Evolutionary conservation across 2,113 vertebrate genomes (phyloP), one percentile per base, ranked within the genome.

Genomic region (Daphoenositta chrysoptera): DNA sequence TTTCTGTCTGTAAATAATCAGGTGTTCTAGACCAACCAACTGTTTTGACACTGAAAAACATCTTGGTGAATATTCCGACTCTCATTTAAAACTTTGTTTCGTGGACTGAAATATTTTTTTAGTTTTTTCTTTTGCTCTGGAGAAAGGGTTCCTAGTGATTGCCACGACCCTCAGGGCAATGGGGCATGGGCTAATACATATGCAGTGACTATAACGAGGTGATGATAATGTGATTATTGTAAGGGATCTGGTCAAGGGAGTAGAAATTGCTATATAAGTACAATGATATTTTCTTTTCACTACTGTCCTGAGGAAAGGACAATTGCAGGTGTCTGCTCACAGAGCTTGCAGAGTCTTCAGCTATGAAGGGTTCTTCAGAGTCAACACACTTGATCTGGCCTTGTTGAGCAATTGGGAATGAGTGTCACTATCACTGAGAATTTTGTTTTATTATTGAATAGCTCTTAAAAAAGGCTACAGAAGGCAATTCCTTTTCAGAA

Each of bases 131-230:
- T 58, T 51, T 84, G 39, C 19, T 63, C 13, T 61, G 42, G 39
- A 90, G 50, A 42, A 66, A 21, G 30, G 4, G 10, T 47, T 91
- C 40, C 20, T 50, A 22, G 39, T 24, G 61, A 42, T 15, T 45
- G 44, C 47, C 22, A 2, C n/a, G n/a, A 33, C 72, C 31, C 0
- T 0, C 12, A 73, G 21, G 42, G 15, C 8, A 28, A 19, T 23
- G 21, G 53, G 51, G n/a, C 17, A 11, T 23, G 40, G 37, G 28
- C 45, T 68, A 14, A 23, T 33, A 2, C 8, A 15, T 12, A 7
- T 0, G 0, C 18, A 58, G 33, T 33, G 70, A 79, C 19, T 66
- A 26, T 16, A 61, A 47, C 1, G 4, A 76, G 21, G 40, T 69
- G 60, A 44, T 63, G 28, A 18, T 33, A 57, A 30, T n/a, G 40